Evolutionary conservation across 2,113 vertebrate genomes (phyloP).

Genomic region (Phylloscopus whistleri): DNA sequence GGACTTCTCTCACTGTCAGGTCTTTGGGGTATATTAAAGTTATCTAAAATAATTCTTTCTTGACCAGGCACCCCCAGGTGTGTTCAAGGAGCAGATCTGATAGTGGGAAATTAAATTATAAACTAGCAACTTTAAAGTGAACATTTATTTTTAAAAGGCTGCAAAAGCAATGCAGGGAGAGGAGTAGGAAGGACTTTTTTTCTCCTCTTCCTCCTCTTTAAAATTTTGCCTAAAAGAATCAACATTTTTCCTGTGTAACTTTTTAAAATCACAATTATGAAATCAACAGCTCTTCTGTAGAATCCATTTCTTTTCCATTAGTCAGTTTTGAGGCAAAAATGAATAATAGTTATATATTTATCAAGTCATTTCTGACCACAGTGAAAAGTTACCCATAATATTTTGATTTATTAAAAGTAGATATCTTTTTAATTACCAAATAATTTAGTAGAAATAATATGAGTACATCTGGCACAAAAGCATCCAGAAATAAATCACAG

Average conservation of each 20-base stretch:
- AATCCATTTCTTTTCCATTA: background rate
- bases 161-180: background rate
- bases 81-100: background rate
- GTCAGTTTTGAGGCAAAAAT: background rate
- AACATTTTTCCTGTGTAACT: background rate
- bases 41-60: background rate
- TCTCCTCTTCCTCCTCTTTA: background rate
- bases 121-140: background rate
- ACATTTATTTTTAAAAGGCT: background rate
- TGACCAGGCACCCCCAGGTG: background rate
- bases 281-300: background rate
- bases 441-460: background rate
- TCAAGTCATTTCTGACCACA: background rate
- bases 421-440: background rate
- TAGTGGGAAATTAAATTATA: background rate
- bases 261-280: background rate
- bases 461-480: background rate
- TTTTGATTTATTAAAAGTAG: background rate
- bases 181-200: background rate
- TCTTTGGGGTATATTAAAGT: background rate
- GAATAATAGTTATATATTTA: background rate
- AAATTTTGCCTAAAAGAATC: background rate
- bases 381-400: background rate
- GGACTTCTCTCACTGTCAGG: background rate
- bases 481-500: background rate